Base-by-base conservation (phyloP, 92 coral and sea anemone species). In the Chrysogorgia sp. region DNA sequence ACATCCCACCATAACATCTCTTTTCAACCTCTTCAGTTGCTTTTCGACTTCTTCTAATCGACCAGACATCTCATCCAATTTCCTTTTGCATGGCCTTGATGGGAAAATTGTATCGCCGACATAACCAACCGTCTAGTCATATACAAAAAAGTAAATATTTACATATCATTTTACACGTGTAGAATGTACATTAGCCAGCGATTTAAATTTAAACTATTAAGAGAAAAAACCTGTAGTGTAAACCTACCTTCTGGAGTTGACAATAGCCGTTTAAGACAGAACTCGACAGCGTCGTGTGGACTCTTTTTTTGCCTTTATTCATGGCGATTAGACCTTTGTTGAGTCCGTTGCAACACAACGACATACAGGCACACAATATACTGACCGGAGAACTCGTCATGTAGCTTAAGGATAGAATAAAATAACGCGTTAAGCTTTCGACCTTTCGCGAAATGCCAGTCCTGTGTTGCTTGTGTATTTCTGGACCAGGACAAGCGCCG, bases 31-130 rank as follows among this genome's bases (percentile, higher is more conserved):
- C 65, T 87, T 87, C 2, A 96, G 84, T 81, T 96, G 97, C 15
- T 68, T 85, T 77, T 96, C 99, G 17, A 96, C 90, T 19, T 77
- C 75, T 10, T 59, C 84, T 75, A 94, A 81, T 60, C 97, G 82
- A 35, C 50, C 85, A 21, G 83, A 52, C 64, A 94, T 62, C 34
- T 91, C 89, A 31, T 89, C 87, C 65, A 86, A 79, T 58, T 90
- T 87, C 19, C 94, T 80, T 43, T 89, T 84, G 74, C 68, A 84
- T 0, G 79, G 79, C 40, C 83, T 84, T 25, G 79, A 74, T 22
- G 79, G 87, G 68, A 84, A 84, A 40, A 84, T 67, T 23, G 30
- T 69, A 25, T 84, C 83, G 34, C 81, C 79, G 48, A 74, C 79
- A 68, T 55, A 69, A 34, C 65, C 65, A 14, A 72, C 79, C 31